Percentiles rank a stretch among this genome's conserved stretches.
Conservation (phyloP, 2,888 invertebrate species). For the Griposia aprilina region DNA sequence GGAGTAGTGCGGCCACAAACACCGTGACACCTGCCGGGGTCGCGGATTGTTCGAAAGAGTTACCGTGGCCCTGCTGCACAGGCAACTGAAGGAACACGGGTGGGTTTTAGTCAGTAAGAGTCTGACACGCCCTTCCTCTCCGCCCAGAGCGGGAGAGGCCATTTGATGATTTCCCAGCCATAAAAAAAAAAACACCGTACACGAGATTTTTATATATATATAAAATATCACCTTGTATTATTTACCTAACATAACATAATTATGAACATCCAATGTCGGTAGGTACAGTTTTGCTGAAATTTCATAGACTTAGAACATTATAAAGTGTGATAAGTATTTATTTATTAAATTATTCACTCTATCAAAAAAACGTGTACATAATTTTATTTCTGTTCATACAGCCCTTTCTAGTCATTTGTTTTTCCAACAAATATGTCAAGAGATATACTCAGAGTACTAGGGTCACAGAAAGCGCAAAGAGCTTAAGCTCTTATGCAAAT, state of each 20-base stretch:
- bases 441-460: conserved; percentile 49
- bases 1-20: too few relatives aligned
- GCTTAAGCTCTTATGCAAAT: conserved; percentile 60
- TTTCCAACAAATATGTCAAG: conserved; percentile 24
- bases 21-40: too few relatives aligned
- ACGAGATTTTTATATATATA: background rate
- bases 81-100: too few relatives aligned
- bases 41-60: too few relatives aligned
- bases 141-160: too few relatives aligned
- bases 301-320: background rate
- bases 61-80: too few relatives aligned
- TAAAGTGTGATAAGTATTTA: background rate
- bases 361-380: background rate
- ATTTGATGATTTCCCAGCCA: too few relatives aligned
- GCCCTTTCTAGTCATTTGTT: conserved; percentile 24
- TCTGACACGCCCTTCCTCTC: too few relatives aligned
- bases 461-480: conserved; percentile 46
- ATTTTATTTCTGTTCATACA: too few relatives aligned
- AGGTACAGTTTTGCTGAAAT: background rate
- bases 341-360: background rate
- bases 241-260: background rate
- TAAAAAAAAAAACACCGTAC: too few relatives aligned
- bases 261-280: background rate
- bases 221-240: background rate
- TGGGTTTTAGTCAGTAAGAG: too few relatives aligned